These are phyloP conservation scores for Pipistrellus kuhlii DNA, from an alignment of 2,797 vertebrate species.

Conservation along the genomic window DNA sequence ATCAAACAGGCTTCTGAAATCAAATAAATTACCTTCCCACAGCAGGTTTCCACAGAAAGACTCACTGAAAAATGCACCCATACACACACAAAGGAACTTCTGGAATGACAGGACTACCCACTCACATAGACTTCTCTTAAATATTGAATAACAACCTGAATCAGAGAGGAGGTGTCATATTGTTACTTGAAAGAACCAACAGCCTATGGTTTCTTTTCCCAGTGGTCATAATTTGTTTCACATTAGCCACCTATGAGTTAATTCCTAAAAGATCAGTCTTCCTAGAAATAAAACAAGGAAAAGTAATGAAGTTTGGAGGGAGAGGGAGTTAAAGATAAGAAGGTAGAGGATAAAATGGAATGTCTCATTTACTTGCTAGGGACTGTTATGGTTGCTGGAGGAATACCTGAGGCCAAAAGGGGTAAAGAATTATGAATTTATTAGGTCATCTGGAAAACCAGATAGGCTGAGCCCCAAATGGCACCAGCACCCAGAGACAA, in stretches of 20 bases:
- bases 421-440: no score
- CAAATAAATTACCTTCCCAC: slow-evolving; percentile 58
- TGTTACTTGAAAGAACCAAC: slow-evolving; percentile 21
- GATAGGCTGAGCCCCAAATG: no score
- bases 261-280: slow-evolving; percentile 34
- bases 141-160: slow-evolving; percentile 45
- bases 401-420: no score
- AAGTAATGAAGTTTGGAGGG: not conserved
- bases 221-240: not conserved
- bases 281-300: not conserved
- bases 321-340: not conserved
- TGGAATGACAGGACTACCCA: slow-evolving; percentile 41
- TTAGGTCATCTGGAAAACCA: no score
- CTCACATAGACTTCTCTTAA: slow-evolving; percentile 46
- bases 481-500: no score
- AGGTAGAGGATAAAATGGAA: not conserved
- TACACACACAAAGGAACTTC: not conserved
- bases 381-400: not conserved
- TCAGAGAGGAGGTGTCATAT: not conserved
- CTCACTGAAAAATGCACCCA: slow-evolving; percentile 12
- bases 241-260: not conserved
- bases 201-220: not conserved
- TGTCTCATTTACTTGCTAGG: not conserved
- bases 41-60: slow-evolving; percentile 23
- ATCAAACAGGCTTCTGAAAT: slow-evolving; percentile 64